Evolutionary conservation across 1,140 invertebrate species (phyloP).

Genomic region (Eupristina koningsbergeri): DNA sequence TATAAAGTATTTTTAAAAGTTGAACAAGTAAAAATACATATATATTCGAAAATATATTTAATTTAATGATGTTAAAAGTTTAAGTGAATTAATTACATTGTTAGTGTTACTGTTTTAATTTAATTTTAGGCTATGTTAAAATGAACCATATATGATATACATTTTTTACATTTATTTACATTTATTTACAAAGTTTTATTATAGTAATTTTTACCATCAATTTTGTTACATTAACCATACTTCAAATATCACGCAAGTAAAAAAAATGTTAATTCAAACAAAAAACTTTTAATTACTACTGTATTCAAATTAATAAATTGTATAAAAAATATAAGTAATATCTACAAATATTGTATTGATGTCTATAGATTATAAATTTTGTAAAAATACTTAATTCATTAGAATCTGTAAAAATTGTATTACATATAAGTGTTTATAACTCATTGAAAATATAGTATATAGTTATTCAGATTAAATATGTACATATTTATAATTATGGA

Average conservation of each 20-base stretch:
- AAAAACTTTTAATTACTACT: background rate
- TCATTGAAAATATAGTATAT: background rate
- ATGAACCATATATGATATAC: too few species aligned
- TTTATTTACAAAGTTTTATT: too few species aligned
- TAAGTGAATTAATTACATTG: too few species aligned
- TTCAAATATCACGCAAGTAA: background rate
- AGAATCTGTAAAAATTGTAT: background rate
- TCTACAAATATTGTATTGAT: background rate
- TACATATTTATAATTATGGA: constrained; percentile 16
- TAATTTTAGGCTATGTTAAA: too few species aligned
- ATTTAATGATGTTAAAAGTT: too few species aligned
- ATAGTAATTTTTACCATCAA: background rate
- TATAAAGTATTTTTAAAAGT: too few species aligned
- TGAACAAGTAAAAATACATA: too few species aligned
- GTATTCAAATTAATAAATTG: background rate
- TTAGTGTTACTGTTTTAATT: too few species aligned
- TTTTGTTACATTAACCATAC: background rate
- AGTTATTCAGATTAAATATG: background rate
- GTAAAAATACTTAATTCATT: background rate
- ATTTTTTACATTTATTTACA: too few species aligned
- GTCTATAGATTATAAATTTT: background rate
- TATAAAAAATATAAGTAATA: background rate
- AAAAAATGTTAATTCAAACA: background rate
- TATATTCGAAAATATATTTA: too few species aligned
- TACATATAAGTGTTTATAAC: background rate